phyloP scores from a whole-genome alignment of 2,797 vertebrate genomes.

The Danio choprae region DNA sequence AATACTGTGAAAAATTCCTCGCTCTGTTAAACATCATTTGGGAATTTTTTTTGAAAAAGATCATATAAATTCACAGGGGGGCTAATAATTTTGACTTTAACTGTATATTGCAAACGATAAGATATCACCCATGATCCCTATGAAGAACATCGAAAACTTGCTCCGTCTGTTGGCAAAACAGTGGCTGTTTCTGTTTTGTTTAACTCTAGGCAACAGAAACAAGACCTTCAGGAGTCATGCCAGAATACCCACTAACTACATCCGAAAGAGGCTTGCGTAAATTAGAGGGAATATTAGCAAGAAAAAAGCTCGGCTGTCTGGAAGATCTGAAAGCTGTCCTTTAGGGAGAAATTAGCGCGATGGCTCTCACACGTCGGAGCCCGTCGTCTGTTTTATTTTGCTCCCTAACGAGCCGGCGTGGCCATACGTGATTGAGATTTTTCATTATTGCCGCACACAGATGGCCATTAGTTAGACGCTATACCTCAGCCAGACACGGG shows the following conservation, averaged over 20 bases:
- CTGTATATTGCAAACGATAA: too few relatives aligned
- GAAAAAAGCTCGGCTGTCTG: slow-evolving; percentile 51
- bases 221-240: slow-evolving; percentile 30
- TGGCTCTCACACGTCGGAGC: slow-evolving; percentile 56
- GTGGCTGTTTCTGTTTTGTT: slow-evolving; percentile 30
- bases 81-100: too few relatives aligned
- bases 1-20: too few relatives aligned
- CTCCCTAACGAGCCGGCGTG: slow-evolving; percentile 60
- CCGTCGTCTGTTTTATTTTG: slow-evolving; percentile 63
- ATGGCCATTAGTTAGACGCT: slow-evolving; percentile 64
- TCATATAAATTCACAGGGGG: too few relatives aligned
- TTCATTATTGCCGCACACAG: slow-evolving; percentile 66
- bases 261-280: slow-evolving; percentile 29
- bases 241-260: slow-evolving; percentile 33
- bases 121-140: too few relatives aligned
- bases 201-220: slow-evolving; percentile 33
- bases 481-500: slow-evolving; percentile 59
- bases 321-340: slow-evolving; percentile 57
- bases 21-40: too few relatives aligned
- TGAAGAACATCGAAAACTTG: neutral
- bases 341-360: slow-evolving; percentile 62
- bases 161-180: slow-evolving; percentile 39
- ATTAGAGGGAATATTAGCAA: slow-evolving; percentile 50
- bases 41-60: too few relatives aligned
- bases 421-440: slow-evolving; percentile 65